Evolutionary conservation across 2,888 invertebrate genomes (phyloP).

Genomic region (Mythimna impura): DNA sequence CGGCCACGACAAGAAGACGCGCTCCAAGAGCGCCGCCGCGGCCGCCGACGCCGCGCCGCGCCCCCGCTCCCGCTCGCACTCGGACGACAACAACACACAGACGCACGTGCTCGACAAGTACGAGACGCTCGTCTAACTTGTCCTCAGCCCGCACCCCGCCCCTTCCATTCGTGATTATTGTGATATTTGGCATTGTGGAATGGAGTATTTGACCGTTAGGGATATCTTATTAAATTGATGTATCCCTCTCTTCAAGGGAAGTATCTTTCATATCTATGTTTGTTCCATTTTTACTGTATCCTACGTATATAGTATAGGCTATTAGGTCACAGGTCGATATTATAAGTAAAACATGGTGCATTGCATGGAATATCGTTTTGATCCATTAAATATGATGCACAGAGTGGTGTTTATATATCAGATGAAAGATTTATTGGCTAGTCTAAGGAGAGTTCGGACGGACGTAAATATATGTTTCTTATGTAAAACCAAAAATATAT

Average conservation of each 20-base stretch:
- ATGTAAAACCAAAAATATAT: conserved; percentile 77
- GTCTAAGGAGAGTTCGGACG: conserved; percentile 63
- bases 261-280: conserved; percentile 56
- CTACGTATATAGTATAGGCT: conserved; percentile 55
- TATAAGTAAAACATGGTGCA: conserved; percentile 69
- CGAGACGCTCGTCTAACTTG: conserved; percentile 85
- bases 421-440: conserved; percentile 67
- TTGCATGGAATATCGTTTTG: conserved; percentile 69
- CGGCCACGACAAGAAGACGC: conserved; percentile 86
- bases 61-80: conserved; percentile 83
- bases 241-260: conserved; percentile 40
- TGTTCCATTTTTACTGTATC: conserved; percentile 55
- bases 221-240: conserved; percentile 49
- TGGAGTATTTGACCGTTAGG: conserved; percentile 49
- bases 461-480: conserved; percentile 65
- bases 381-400: conserved; percentile 68
- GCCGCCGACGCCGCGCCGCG: conserved; percentile 71
- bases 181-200: conserved; percentile 67
- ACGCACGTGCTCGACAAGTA: conserved; percentile 88
- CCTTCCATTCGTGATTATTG: conserved; percentile 58
- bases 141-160: conserved; percentile 21
- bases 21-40: conserved; percentile 77
- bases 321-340: conserved; percentile 59
- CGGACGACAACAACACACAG: conserved; percentile 81
- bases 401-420: conserved; percentile 64